phyloP scores from a whole-genome alignment of 1,140 invertebrate species.

The Drosophila simulans region DNA sequence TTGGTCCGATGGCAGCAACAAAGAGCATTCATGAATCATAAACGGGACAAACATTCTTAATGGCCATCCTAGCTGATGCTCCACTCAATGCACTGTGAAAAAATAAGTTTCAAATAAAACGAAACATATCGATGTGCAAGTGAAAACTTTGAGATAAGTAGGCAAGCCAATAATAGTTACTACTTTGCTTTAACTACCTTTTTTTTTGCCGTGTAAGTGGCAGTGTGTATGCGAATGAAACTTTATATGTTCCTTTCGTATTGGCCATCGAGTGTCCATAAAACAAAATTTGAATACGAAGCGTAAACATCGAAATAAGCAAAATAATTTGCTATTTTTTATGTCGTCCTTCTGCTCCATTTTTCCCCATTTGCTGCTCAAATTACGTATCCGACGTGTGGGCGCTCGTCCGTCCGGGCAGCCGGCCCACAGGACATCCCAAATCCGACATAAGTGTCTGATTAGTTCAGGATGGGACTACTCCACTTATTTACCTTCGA shows the following conservation, averaged over 20 bases:
- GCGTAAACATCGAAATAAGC: slow-evolving; percentile 44
- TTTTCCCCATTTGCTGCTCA: slow-evolving; percentile 13
- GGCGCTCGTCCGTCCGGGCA: not conserved
- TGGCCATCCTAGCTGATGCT: slow-evolving; percentile 11
- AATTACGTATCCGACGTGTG: slow-evolving; percentile 25
- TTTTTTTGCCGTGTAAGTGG: slow-evolving; percentile 3
- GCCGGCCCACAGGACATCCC: slow-evolving; percentile 1
- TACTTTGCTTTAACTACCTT: not conserved
- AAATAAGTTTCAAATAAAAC: not conserved
- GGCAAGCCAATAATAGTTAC: too few species aligned
- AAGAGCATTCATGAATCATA: slow-evolving; percentile 52
- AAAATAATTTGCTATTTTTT: slow-evolving; percentile 53
- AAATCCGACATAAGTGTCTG: slow-evolving; percentile 46
- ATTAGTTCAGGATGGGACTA: slow-evolving; percentile 30
- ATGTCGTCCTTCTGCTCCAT: slow-evolving; percentile 18
- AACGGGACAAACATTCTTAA: slow-evolving; percentile 41
- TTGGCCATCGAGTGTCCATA: slow-evolving; percentile 39
- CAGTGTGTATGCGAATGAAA: not conserved
- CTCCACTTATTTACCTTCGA: slow-evolving; percentile 45
- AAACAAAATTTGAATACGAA: slow-evolving; percentile 45
- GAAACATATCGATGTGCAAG: too few species aligned
- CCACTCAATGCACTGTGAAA: slow-evolving; percentile 15
- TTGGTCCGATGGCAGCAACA: slow-evolving; percentile 41
- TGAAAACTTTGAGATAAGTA: too few species aligned
- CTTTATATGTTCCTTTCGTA: slow-evolving; percentile 24